Base-by-base conservation (phyloP, 2,113 vertebrate species). In the Stegastes partitus region DNA sequence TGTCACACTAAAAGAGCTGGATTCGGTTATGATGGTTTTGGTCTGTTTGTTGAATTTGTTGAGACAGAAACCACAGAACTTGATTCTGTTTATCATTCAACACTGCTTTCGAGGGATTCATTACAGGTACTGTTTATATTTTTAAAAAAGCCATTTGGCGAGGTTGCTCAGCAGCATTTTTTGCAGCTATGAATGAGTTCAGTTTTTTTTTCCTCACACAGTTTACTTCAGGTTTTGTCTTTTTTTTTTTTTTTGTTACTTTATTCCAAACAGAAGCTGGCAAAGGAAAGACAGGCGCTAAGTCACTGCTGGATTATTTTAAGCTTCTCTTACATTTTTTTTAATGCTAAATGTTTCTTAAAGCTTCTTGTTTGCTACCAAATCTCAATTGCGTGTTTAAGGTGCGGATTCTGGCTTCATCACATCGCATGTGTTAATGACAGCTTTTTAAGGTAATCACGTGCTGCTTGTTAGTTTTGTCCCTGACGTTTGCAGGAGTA, bases 51-150 rank as follows among this genome's bases (percentile, higher is more conserved):
- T 63, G 11, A 45, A 34, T 79, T 68, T 65, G 63, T 54, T 66
- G 34, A 26, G 72, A 45, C 47, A 67, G 37, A 74, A 66, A 66
- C 44, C 45, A 57, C 31, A 72, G 53, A 23, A 28, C 68, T 18
- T 31, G 58, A 71, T 54, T 74, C 22, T 69, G 58, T 82, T 62
- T 68, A 74, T 89, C 26, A 78, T 53, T 31, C 65, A 57, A 19
- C 9, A 31, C 57, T 5, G n/a, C 25, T 11, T 51, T 15, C 12
- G 55, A 73, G 57, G 25, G 42, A 28, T 85, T 66, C 62, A 37
- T 77, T 64, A 45, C 56, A 62, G 28, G 66, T 34, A 50, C 28
- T 74, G 63, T 65, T 74, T 61, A 50, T 55, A 11, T 65, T 74
- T 61, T 45, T 55, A 11, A 28, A 72, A 50, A 50, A 79, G 28